Percentiles rank a stretch among this genome's conserved stretches.
Conservation (phyloP, 2,113 vertebrate genomes). For the Galemys pyrenaicus region DNA sequence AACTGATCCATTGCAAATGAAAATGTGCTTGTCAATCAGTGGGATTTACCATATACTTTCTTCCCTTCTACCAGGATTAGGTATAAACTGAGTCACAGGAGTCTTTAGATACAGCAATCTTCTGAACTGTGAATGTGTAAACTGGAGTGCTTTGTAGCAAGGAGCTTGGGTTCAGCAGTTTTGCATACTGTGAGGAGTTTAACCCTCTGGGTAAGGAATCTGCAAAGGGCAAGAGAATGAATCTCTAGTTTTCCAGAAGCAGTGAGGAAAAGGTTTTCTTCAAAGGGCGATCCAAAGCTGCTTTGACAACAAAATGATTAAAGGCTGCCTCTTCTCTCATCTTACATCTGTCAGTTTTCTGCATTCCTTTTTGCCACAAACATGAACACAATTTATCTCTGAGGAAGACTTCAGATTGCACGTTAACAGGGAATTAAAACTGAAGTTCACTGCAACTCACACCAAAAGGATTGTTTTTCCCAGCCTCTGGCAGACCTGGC, state of each 20-base stretch:
- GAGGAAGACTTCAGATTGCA: conserved; percentile 29
- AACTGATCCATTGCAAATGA: fast-evolving
- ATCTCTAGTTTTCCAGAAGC: conserved; percentile 62
- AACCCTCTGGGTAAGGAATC: neutral
- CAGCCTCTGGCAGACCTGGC: neutral
- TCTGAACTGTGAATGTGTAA: neutral
- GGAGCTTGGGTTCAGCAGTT: fast-evolving
- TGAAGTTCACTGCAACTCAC: conserved; percentile 50
- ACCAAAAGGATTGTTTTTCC: conserved; percentile 54
- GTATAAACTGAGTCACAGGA: neutral
- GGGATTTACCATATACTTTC: neutral
- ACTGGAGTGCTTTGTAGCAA: fast-evolving
- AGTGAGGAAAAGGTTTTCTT: conserved; percentile 73
- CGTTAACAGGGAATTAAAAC: conserved; percentile 69
- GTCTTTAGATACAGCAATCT: neutral
- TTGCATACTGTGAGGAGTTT: neutral
- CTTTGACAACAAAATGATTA: conserved; percentile 86
- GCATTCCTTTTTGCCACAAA: conserved; percentile 73
- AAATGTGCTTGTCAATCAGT: neutral
- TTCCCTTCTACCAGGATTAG: neutral
- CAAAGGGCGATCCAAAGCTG: conserved; percentile 80
- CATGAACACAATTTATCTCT: conserved; percentile 78
- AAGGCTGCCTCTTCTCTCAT: conserved; percentile 82
- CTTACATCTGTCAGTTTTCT: conserved; percentile 81
- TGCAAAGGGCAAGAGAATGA: neutral